Base-by-base conservation (phyloP, 2,113 vertebrate species). In the Ovis aries region DNA sequence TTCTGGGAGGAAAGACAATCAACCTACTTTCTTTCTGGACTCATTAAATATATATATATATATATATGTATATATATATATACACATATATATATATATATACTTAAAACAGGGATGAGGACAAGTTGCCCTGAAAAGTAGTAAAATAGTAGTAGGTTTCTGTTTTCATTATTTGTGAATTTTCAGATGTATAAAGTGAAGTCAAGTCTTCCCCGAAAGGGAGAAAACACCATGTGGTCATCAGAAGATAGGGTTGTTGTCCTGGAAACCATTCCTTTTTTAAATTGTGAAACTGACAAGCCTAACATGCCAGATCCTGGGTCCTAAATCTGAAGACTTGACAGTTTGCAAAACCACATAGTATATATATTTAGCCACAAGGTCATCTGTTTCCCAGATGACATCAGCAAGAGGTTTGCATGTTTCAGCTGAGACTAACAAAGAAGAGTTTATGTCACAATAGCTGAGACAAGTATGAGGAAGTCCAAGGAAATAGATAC, bases 361-460 rank as follows among this genome's bases (percentile, higher is more conserved):
- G 29, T 93, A 21, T 67, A 17, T 74, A n/a, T 81, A 90, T 9
- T 82, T 87, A 64, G 95, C 62, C 64, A 88, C 21, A n/a, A 64
- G 40, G 13, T 60, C 55, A 83, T 48, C 91, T 27, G 25, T 0
- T 4, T 36, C 52, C 52, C 48, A 90, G 64, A 53, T 91, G 53
- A 96, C 89, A 59, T 96, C 17, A 25, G 1, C 29, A 67, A n/a
- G 29, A 81, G 1, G 1, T 95, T 98, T 88, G n/a, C 9, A 88
- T 55, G 83, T 97, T 96, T 97, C 96, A 92, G 82, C 67, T 71
- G 90, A 95, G 94, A 67, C n/a, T 77, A 81, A 82, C 92, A 59
- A 77, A 80, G 60, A 84, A 45, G 91, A 86, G 77, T 15, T 43
- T 90, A 93, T 48, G 62, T 83, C 60, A 78, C 45, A 60, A 60